These are phyloP conservation scores for Anoplolepis gracilipes DNA, from an alignment of 1,140 invertebrate genomes.

Conservation along the genomic window DNA sequence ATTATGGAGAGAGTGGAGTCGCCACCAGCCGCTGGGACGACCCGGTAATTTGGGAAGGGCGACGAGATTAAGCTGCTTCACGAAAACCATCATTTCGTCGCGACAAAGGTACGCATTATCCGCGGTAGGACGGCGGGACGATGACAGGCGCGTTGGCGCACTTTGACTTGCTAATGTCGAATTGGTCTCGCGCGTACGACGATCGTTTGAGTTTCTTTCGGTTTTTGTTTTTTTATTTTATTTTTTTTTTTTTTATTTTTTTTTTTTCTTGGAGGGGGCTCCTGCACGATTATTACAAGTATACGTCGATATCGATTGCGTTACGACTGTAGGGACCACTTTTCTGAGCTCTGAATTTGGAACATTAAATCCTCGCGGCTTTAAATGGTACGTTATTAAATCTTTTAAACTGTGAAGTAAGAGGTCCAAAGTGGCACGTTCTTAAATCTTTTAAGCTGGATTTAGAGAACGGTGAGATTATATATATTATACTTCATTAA, in stretches of 20 bases:
- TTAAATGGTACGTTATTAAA: constrained; percentile 1
- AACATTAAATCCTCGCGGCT: not conserved
- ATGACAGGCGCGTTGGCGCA: constrained; percentile 41
- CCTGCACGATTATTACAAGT: constrained; percentile 41
- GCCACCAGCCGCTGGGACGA: constrained; percentile 65
- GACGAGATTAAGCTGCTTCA: constrained; percentile 79
- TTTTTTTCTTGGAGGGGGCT: too few species aligned
- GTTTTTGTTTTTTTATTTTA: not conserved
- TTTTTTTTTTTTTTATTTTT: constrained; percentile 34
- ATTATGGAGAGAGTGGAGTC: constrained; percentile 79
- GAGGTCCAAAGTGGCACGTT: not conserved
- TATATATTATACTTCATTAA: not conserved
- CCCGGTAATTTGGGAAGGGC: constrained; percentile 80
- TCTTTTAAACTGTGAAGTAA: not conserved
- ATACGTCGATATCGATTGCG: not conserved
- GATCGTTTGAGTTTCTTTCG: constrained; percentile 20
- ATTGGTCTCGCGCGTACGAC: constrained; percentile 23
- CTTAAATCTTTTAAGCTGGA: not conserved
- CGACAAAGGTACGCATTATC: constrained; percentile 69
- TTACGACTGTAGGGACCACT: not conserved
- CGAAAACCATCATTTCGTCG: constrained; percentile 80
- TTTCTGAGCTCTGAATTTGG: constrained; percentile 4
- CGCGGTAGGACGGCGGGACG: constrained; percentile 42
- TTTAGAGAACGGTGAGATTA: not conserved
- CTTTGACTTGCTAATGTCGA: constrained; percentile 75